Evolutionary conservation across 2,888 invertebrate species (phyloP).

Genomic region (Erebia epiphron): DNA sequence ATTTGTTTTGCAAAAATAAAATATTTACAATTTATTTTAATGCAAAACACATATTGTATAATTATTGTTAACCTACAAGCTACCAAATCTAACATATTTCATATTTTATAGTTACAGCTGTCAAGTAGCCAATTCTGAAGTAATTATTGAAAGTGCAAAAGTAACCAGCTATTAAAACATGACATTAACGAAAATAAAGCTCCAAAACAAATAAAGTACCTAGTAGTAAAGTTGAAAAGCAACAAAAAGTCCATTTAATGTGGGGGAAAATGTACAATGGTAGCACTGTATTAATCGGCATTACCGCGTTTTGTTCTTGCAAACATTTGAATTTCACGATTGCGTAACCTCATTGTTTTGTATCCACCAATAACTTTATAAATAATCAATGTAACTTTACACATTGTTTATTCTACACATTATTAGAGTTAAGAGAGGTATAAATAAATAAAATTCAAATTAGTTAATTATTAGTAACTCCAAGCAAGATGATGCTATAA

Average conservation of each 20-base stretch:
- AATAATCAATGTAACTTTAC: neutral
- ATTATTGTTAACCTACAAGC: too few relatives aligned
- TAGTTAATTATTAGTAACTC: neutral
- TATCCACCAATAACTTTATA: neutral
- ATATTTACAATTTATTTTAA: too few relatives aligned
- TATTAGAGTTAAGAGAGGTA: neutral
- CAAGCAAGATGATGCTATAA: neutral
- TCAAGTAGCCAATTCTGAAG: too few relatives aligned
- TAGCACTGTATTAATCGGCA: slow-evolving; percentile 57
- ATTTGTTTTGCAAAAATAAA: too few relatives aligned
- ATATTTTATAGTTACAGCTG: too few relatives aligned
- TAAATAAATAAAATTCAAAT: neutral
- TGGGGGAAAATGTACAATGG: slow-evolving; percentile 31
- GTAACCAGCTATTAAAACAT: too few relatives aligned
- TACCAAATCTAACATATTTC: too few relatives aligned
- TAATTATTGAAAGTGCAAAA: too few relatives aligned
- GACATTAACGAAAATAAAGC: too few relatives aligned
- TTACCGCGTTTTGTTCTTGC: slow-evolving; percentile 51
- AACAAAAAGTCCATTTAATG: neutral
- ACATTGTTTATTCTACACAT: neutral
- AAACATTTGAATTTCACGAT: slow-evolving; percentile 20
- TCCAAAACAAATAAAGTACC: too few relatives aligned
- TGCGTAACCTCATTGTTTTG: slow-evolving; percentile 21
- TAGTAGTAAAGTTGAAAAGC: too few relatives aligned
- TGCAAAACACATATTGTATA: too few relatives aligned